Percentiles rank a stretch among this genome's conserved stretches.
Evolutionary conservation across 2,888 invertebrate species (phyloP).

Genomic region (Melanchra persicariae): DNA sequence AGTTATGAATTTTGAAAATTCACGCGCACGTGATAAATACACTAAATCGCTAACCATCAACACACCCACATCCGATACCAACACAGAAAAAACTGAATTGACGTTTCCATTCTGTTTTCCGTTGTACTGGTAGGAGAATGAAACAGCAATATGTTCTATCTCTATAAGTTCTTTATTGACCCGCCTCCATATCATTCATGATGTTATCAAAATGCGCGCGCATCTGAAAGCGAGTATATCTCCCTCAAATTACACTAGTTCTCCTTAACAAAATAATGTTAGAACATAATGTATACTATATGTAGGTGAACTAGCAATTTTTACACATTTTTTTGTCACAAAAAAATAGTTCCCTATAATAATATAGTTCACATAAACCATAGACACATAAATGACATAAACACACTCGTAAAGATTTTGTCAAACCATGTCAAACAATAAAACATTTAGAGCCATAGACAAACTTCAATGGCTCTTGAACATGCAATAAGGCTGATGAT

Average conservation of each 20-base stretch:
- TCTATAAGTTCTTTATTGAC: conserved; percentile 80
- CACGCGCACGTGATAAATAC: conserved; percentile 79
- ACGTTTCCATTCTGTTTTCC: conserved; percentile 59
- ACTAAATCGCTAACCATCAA: conserved; percentile 64
- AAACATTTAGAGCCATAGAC: conserved; percentile 38
- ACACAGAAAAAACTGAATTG: conserved; percentile 79
- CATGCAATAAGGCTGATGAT: not conserved
- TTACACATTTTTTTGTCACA: not conserved
- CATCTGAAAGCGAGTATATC: conserved; percentile 36
- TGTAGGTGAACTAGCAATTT: not conserved
- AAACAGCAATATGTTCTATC: conserved; percentile 73
- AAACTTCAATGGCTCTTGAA: not conserved
- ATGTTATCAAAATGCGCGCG: conserved; percentile 76
- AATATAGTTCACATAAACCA: too few relatives aligned
- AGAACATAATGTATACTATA: not conserved
- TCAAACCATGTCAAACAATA: conserved; percentile 18
- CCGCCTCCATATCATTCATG: conserved; percentile 76
- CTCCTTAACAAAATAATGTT: not conserved
- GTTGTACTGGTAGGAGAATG: conserved; percentile 60
- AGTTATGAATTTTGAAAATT: conserved; percentile 38
- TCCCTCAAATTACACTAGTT: not conserved
- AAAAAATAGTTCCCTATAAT: not conserved
- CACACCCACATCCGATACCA: conserved; percentile 75
- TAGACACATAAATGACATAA: too few relatives aligned
- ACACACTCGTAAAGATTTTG: not conserved